Evolutionary conservation across 2,797 vertebrate species (phyloP).

Genomic region (Phalanger gymnotis): DNA sequence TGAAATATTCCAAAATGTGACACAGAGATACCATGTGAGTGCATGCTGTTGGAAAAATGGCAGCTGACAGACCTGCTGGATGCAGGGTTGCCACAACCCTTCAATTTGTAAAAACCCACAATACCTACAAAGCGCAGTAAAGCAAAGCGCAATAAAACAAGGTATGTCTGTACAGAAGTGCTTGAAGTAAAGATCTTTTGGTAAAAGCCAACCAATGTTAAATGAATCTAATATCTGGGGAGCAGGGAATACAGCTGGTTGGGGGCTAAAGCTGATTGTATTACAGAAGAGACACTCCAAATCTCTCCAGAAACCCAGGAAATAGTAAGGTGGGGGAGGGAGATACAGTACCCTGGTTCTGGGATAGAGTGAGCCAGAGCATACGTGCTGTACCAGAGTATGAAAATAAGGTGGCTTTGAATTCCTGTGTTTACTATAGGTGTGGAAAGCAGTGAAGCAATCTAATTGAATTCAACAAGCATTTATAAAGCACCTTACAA

Average conservation of each 20-base stretch:
- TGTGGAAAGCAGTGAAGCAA: neutral
- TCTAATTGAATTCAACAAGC: neutral
- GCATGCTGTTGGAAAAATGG: neutral
- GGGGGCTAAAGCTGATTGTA: neutral
- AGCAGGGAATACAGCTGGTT: neutral
- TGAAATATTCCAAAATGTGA: neutral
- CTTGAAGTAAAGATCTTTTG: neutral
- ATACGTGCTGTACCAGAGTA: neutral
- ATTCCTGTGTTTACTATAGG: neutral
- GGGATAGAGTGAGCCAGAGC: neutral
- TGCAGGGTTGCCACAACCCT: neutral
- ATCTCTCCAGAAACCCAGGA: neutral
- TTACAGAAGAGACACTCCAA: neutral
- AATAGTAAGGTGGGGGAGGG: neutral
- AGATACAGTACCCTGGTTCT: neutral
- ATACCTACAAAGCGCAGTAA: neutral
- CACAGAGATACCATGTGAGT: neutral
- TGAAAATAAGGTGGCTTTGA: neutral
- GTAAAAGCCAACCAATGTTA: neutral
- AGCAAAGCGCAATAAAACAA: neutral
- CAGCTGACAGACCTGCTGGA: neutral
- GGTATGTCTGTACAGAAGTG: neutral
- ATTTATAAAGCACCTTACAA: neutral
- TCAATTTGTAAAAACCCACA: neutral
- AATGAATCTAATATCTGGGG: neutral